Conservation (phyloP, 2,113 vertebrate species). For the Nerophis lumbriciformis region DNA sequence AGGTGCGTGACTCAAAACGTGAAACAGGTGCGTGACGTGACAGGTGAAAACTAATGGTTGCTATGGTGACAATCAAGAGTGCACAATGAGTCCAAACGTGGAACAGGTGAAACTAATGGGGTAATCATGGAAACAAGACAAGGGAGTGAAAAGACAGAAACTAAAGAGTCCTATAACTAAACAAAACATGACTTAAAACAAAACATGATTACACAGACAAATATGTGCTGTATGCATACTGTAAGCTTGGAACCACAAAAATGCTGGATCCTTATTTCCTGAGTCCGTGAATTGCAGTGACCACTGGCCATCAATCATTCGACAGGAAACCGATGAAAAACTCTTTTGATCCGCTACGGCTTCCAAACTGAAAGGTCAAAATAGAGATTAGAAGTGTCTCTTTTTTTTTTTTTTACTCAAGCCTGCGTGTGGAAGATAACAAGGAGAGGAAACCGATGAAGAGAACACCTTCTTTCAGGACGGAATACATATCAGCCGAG, state of each 20-base stretch:
- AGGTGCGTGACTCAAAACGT: too few relatives aligned
- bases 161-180: too few relatives aligned
- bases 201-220: too few relatives aligned
- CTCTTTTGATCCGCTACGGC: constrained; percentile 23
- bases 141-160: too few relatives aligned
- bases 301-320: constrained; percentile 35
- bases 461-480: constrained; percentile 4
- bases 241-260: background rate
- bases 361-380: constrained; percentile 44
- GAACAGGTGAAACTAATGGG: too few relatives aligned
- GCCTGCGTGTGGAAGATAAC: constrained; percentile 34
- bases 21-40: too few relatives aligned
- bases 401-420: constrained; percentile 34
- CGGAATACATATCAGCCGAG: background rate
- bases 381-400: constrained; percentile 43
- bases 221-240: too few relatives aligned
- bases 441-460: constrained; percentile 17
- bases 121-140: too few relatives aligned
- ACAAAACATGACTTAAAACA: too few relatives aligned
- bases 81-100: too few relatives aligned
- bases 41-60: too few relatives aligned
- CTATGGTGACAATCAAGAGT: too few relatives aligned
- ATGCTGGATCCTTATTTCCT: background rate
- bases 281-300: background rate
- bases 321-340: constrained; percentile 30